Percentiles rank a stretch among this genome's conserved stretches.
phyloP scores from a whole-genome alignment of 2,888 invertebrate species.

The Onchidella celtica region DNA sequence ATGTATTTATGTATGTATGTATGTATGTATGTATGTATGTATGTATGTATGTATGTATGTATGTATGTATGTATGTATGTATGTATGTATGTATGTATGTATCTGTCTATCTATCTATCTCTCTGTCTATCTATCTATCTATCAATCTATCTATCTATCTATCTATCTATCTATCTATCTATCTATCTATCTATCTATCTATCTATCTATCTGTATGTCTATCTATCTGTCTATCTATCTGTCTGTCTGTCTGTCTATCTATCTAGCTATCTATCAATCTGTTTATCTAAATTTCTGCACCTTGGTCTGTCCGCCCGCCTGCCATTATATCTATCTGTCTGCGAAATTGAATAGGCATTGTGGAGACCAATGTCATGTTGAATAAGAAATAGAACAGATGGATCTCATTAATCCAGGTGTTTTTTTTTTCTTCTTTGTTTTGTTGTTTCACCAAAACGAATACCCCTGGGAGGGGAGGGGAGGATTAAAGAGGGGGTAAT shows the following conservation, averaged over 20 bases:
- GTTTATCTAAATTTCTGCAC: neutral
- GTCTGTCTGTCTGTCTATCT: no score
- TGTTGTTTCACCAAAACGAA: no score
- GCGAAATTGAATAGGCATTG: no score
- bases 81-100: neutral
- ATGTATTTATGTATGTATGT: neutral
- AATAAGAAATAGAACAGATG: no score
- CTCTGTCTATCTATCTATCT: neutral
- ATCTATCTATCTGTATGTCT: neutral
- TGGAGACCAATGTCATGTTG: no score
- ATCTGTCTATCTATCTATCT: neutral
- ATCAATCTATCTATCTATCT: neutral
- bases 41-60: neutral
- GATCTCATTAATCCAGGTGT: no score
- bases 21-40: neutral
- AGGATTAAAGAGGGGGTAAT: no score
- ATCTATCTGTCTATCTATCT: no score
- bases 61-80: neutral
- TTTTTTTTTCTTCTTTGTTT: no score
- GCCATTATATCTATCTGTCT: neutral
- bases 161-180: neutral
- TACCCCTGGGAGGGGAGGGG: no score
- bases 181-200: neutral
- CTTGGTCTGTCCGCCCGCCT: neutral
- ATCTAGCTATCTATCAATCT: no score